Base-by-base conservation (phyloP, 2,888 invertebrate genomes). In the Taenaris catops region DNA sequence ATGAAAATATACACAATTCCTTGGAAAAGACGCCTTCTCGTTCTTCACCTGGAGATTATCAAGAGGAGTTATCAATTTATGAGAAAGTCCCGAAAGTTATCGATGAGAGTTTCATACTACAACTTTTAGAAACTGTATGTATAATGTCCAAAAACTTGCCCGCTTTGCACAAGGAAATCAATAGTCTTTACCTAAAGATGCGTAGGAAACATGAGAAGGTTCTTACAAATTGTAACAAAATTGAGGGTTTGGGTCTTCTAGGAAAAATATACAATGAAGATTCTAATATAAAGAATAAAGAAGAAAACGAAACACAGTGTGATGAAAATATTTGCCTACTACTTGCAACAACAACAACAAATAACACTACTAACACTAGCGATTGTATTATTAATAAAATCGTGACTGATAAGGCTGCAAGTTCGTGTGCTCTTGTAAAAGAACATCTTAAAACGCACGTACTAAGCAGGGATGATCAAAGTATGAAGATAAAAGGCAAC, bases 21-120 rank as follows among this genome's bases (percentile, higher is more conserved):
- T 1, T 46, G 12, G 17, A 31, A 25, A 11, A 42, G 36, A 28
- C 18, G 4, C 44, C 41, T 2, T 43, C 29, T 8, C 19, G 16
- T 19, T 24, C 32, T 1, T 26, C 27, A 1, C 29, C 31, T 9
- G 39, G 33, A 11, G 41, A 52, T 10, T 20, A 33, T 8, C 32
- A 27, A 14, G 53, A 59, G 1, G 56, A 61, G 25, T 26, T 61
- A 6, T 38, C 58, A 0, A n/a, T 62, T 18, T 63, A 62, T 29
- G 62, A 73, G 16, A 63, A 58, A 36, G 42, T 62, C 2, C 63
- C 70, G 0, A 63, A 55, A 38, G 53, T 63, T 3, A 70, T 83
- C 2, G 72, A 81, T 19, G 79, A 81, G 35, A 65, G 66, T 37
- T 78, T 78, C 34, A 72, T 83, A 25, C 34, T 79, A 1, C 44